Base-by-base conservation (phyloP, 2,888 invertebrate species). In the Polymixis lichenea region DNA sequence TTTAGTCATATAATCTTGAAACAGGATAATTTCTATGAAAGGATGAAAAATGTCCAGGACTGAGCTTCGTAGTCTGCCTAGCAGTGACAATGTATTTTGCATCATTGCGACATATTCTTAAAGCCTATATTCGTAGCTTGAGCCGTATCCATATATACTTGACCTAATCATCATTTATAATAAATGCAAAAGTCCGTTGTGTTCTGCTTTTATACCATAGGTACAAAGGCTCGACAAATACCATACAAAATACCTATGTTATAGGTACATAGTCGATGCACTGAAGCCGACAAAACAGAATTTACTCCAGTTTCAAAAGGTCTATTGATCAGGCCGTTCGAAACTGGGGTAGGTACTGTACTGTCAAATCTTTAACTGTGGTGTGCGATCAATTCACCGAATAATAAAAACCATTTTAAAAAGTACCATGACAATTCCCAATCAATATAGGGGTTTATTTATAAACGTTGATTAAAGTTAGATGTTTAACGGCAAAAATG, bases 161-260 rank as follows among this genome's bases (percentile, higher is more conserved):
- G 4, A 22, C 11, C 19, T 49, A n/a, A 38, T 8, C 22, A 43
- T 55, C 8, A 64, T n/a, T 9, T 32, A n/a, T 53, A 49, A 60
- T 53, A 77, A 3, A 49, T 25, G n/a, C 28, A n/a, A 77, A 53
- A 61, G 38, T 22, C 17, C 6, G 6, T 28, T 60, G 1, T 51
- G 53, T 80, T 82, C 77, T 66, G 55, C 53, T 82, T 55, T 66
- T 60, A 43, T 66, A 15, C n/a, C n/a, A n/a, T n/a, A n/a, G n/a
- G n/a, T n/a, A n/a, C n/a, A n/a, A n/a, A n/a, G n/a, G 22, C 2
- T 82, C 22, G 60, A 76, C 49, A 60, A 60, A 65, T 15, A 75
- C 11, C 15, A 32, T 28, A 64, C 9, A 25, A 13, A 17, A 28
- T 61, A n/a, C n/a, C n/a, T n/a, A 62, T 38, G 11, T 22, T 15